Evolutionary conservation across 2,797 vertebrate species (phyloP).

Genomic region (Lindbergichthys nudifrons): DNA sequence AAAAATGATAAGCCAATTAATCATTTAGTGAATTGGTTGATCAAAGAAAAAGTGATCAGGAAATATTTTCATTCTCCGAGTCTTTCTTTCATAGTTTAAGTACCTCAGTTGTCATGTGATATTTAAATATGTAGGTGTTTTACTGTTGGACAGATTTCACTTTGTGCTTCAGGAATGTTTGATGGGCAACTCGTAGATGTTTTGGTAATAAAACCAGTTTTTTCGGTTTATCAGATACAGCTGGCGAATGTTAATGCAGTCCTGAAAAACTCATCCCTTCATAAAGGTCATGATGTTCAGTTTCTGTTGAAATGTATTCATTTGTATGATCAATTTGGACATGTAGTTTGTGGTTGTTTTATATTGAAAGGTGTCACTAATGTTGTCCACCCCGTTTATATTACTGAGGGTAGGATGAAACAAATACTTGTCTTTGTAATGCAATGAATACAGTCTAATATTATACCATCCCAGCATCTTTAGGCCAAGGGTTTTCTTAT

Average conservation of each 20-base stretch:
- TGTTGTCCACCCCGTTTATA: not conserved
- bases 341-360: not conserved
- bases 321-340: no score
- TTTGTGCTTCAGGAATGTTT: not conserved
- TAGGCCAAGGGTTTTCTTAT: no score
- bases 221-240: not conserved
- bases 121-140: not conserved
- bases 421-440: no score
- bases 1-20: no score
- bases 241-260: no score
- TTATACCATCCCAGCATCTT: no score
- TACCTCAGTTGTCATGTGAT: not conserved
- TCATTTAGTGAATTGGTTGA: not conserved
- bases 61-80: not conserved
- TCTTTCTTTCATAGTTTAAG: not conserved
- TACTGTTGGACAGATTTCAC: not conserved
- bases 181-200: not conserved
- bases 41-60: no score
- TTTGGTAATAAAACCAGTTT: not conserved
- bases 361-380: not conserved
- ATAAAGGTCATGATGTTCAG: no score
- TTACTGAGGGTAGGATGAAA: not conserved
- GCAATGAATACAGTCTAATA: no score
- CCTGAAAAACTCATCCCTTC: no score
- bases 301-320: no score